phyloP scores from a whole-genome alignment of 2,797 vertebrate species.

The Picus viridis region DNA sequence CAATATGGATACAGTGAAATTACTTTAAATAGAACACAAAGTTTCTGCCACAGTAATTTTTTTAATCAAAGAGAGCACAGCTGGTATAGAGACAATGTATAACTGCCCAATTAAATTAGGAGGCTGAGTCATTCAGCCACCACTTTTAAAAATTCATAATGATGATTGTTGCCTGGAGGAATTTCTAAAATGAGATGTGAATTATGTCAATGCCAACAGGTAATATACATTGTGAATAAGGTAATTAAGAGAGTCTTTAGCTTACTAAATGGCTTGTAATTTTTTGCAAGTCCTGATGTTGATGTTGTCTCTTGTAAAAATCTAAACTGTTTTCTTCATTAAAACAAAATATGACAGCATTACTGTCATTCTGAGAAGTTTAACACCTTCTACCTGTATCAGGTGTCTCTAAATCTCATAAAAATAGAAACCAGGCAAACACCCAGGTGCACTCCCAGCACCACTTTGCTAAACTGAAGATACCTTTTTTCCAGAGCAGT shows the following conservation, averaged over 20 bases:
- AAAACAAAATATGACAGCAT: not conserved
- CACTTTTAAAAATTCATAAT: constrained; percentile 1
- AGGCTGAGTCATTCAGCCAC: not conserved
- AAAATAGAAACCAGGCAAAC: not conserved
- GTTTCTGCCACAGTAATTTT: not conserved
- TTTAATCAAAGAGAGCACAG: not conserved
- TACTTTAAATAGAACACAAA: not conserved
- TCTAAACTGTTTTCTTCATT: not conserved
- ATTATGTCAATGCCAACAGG: not conserved
- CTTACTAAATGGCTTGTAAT: not conserved
- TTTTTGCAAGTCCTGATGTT: not conserved
- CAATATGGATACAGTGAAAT: not conserved
- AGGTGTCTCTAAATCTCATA: not conserved
- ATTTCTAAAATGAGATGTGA: not conserved
- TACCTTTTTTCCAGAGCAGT: rapidly evolving
- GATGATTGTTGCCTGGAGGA: not conserved
- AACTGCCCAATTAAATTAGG: not conserved
- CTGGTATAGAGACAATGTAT: not conserved
- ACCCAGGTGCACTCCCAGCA: rapidly evolving
- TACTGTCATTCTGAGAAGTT: not conserved
- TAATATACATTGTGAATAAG: not conserved
- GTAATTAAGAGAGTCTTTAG: not conserved
- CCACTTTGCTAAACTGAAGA: not conserved
- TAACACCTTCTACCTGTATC: not conserved
- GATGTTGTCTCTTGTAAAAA: not conserved